Evolutionary conservation across 2,113 vertebrate species (phyloP), one percentile per base, ranked within the genome.

Genomic region (Xenotilapia leptura): DNA sequence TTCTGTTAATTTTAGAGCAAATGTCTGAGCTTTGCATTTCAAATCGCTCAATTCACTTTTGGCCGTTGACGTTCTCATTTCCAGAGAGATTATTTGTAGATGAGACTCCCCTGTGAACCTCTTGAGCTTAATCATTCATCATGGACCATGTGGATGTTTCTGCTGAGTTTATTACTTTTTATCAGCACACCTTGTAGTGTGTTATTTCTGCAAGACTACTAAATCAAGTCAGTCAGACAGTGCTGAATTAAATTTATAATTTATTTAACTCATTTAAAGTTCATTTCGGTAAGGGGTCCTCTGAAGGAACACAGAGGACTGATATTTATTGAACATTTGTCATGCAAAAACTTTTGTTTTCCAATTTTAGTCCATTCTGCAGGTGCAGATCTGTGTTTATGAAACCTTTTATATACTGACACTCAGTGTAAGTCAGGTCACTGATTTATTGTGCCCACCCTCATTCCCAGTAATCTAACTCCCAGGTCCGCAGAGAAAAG

Each of bases 1-100:
- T 33, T 54, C 26, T 4, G 42, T 33, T 95, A 92, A 93, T 92
- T 94, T 93, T 88, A 90, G 85, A 51, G 2, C 7, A 60, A 83
- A 83, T 38, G 19, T 82, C 75, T 86, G 11, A 40, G 21, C 82
- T 89, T 84, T 56, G 17, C 6, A 40, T 92, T 38, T 92, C 40
- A 83, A 68, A 84, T 83, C 5, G 81, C 49, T 82, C 40, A 73
- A 68, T 86, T 82, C 21, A 68, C 33, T 70, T 90, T 83, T 21
- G 85, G 84, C 82, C 62, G 8, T 13, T 33, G 55, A 45, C 1
- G 3, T 62, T 82, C 17, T 36, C 9, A 7, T 28, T 79, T 73
- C 21, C 21, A 73, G 68, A 45, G 38, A 26, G 68, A 73, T 73
- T 45, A 45, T 10, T 26, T 73, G 14, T 45, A 73, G 68, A 26